These are phyloP conservation scores for Scaptodrosophila latifasciaeformis DNA, from an alignment of 2,888 invertebrate genomes.

Conservation along the genomic window DNA sequence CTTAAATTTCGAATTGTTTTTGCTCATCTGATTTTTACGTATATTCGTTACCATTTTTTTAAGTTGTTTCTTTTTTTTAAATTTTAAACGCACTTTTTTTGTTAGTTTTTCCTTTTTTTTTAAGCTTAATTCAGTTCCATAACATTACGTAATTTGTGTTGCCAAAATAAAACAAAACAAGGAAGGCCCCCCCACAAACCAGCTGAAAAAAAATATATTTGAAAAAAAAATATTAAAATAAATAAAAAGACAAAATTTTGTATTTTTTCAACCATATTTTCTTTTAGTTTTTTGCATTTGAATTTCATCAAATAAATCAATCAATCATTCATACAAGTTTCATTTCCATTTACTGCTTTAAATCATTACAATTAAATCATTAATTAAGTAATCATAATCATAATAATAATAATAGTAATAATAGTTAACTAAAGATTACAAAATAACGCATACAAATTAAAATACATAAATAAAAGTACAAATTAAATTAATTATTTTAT, in stretches of 20 bases:
- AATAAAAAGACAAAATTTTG: constrained; percentile 56
- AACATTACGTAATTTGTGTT: too few species aligned
- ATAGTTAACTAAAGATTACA: constrained; percentile 65
- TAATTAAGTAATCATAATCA: constrained; percentile 69
- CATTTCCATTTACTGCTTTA: constrained; percentile 32
- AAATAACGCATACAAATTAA: constrained; percentile 64
- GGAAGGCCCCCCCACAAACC: not conserved
- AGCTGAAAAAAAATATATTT: not conserved
- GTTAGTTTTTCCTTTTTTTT: not conserved
- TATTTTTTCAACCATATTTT: constrained; percentile 43
- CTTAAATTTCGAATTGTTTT: constrained; percentile 62
- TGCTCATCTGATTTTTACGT: constrained; percentile 64
- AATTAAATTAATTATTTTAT: constrained; percentile 41
- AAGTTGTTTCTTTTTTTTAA: constrained; percentile 48
- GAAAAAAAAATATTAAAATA: constrained; percentile 16
- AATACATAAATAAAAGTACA: constrained; percentile 60
- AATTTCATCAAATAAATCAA: constrained; percentile 56
- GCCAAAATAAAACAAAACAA: not conserved
- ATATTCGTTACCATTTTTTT: constrained; percentile 64
- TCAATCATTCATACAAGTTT: constrained; percentile 46
- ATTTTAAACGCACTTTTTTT: constrained; percentile 59
- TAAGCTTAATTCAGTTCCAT: constrained; percentile 57
- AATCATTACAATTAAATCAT: constrained; percentile 60
- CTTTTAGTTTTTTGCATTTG: constrained; percentile 57
- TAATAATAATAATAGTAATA: constrained; percentile 59